Evolutionary conservation across 2,888 invertebrate species (phyloP).

Genomic region (Lasius platythorax): DNA sequence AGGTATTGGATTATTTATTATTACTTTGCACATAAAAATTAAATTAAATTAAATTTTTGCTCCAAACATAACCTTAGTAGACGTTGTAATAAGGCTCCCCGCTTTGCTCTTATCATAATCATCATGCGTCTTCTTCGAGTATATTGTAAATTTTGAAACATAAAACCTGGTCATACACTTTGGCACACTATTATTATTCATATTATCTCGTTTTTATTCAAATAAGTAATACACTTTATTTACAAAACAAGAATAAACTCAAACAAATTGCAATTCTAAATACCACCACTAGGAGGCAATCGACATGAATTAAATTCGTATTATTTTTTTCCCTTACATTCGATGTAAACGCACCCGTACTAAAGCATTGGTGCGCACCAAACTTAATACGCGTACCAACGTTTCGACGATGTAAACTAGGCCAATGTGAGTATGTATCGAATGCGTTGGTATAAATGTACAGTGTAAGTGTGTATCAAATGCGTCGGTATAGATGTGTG

Average conservation of each 20-base stretch:
- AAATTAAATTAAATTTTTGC: no score
- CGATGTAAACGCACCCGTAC: background rate
- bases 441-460: no score
- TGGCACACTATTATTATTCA: slow-evolving; percentile 8
- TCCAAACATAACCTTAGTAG: no score
- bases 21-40: no score
- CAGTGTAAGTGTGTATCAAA: no score
- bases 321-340: background rate
- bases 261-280: background rate
- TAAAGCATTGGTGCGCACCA: background rate
- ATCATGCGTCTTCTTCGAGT: slow-evolving; percentile 16
- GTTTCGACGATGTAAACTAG: background rate
- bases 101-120: background rate
- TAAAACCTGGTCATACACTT: background rate
- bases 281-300: background rate
- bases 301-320: slow-evolving; percentile 13
- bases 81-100: no score
- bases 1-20: no score
- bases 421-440: no score
- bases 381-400: slow-evolving; percentile 1
- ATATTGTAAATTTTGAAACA: no score
- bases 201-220: background rate
- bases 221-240: background rate
- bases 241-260: no score
- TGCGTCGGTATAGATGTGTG: no score